Evolutionary conservation across 2,888 invertebrate genomes (phyloP).

Genomic region (Leptopilina drosophilae): DNA sequence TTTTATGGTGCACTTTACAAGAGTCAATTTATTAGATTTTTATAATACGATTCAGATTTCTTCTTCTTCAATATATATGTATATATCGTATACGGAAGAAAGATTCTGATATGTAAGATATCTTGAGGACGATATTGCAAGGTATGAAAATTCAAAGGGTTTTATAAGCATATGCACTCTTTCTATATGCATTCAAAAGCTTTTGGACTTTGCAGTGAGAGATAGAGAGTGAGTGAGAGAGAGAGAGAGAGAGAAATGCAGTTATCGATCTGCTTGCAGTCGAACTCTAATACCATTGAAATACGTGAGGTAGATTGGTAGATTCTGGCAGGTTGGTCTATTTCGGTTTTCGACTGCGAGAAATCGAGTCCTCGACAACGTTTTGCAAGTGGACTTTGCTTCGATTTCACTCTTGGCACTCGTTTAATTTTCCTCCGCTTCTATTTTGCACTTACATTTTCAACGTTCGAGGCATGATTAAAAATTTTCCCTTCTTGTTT

Average conservation of each 20-base stretch:
- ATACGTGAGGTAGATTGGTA: slow-evolving; percentile 57
- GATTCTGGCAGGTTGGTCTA: slow-evolving; percentile 39
- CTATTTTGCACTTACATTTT: slow-evolving; percentile 13
- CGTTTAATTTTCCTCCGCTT: not conserved
- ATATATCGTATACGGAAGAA: not conserved
- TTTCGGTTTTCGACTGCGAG: slow-evolving; percentile 41
- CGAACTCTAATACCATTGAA: slow-evolving; percentile 64
- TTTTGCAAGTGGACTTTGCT: slow-evolving; percentile 35
- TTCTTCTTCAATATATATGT: not conserved
- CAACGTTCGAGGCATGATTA: not conserved
- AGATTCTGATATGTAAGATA: slow-evolving; percentile 14
- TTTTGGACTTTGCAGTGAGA: slow-evolving; percentile 57
- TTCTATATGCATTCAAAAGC: slow-evolving; percentile 43
- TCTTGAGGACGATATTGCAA: not conserved
- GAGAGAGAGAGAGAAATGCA: slow-evolving; percentile 56
- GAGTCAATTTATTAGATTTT: slow-evolving; percentile 14
- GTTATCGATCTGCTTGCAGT: slow-evolving; percentile 64
- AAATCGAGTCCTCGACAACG: slow-evolving; percentile 29
- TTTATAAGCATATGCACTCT: slow-evolving; percentile 46
- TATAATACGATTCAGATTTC: slow-evolving; percentile 16
- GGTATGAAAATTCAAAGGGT: slow-evolving; percentile 3
- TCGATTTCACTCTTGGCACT: slow-evolving; percentile 35
- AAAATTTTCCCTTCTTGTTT: not conserved
- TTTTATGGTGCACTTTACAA: slow-evolving; percentile 12
- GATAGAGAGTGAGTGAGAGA: too few species aligned